phyloP scores from a whole-genome alignment of 1,140 invertebrate genomes.

The Artemia franciscana region DNA sequence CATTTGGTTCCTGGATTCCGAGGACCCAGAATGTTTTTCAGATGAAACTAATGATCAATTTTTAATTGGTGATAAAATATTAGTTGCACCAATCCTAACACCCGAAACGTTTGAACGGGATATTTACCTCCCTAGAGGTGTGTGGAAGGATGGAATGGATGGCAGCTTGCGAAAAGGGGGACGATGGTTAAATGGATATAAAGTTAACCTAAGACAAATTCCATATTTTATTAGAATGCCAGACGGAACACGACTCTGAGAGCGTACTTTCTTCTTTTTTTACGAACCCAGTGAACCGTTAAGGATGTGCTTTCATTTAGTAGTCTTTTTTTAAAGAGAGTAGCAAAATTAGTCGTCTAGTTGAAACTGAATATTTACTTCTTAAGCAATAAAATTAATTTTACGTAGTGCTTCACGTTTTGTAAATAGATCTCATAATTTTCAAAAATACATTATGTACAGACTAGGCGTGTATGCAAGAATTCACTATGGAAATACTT shows the following conservation, averaged over 20 bases:
- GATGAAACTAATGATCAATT: conserved; percentile 53
- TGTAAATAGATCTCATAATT: too few relatives aligned
- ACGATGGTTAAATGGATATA: conserved; percentile 67
- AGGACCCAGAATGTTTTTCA: conserved; percentile 46
- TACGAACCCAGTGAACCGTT: too few relatives aligned
- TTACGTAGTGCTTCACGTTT: too few relatives aligned
- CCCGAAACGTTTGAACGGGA: conserved; percentile 34
- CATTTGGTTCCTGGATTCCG: conserved; percentile 70
- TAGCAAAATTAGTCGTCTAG: too few relatives aligned
- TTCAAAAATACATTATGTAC: too few relatives aligned
- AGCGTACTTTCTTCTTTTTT: too few relatives aligned
- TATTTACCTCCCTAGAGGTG: conserved; percentile 62
- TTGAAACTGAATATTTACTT: too few relatives aligned
- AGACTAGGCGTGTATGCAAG: too few relatives aligned
- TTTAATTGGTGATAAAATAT: conserved; percentile 62
- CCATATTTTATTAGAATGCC: conserved; percentile 65
- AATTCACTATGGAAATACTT: too few relatives aligned
- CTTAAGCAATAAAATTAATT: too few relatives aligned
- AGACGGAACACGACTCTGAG: conserved; percentile 45
- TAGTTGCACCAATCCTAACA: conserved; percentile 69
- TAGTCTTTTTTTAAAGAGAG: too few relatives aligned
- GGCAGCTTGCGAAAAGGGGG: conserved; percentile 57
- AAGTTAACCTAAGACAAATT: conserved; percentile 46
- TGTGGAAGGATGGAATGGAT: conserved; percentile 73
- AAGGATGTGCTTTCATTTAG: too few relatives aligned